phyloP scores from a whole-genome alignment of 2,113 vertebrate species.

The Halichoerus grypus region DNA sequence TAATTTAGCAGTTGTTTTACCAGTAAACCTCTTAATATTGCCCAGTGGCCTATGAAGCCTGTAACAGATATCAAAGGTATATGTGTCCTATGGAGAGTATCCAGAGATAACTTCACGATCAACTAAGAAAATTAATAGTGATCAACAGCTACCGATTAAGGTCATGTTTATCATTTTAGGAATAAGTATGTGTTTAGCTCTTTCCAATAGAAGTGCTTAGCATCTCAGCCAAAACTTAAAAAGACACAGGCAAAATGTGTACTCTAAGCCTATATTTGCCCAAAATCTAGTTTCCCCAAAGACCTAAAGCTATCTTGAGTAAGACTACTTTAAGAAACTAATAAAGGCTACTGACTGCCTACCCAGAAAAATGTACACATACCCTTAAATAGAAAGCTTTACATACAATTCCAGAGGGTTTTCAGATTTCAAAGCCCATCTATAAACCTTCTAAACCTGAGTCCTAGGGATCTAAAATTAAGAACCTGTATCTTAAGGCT shows the following conservation, averaged over 20 bases:
- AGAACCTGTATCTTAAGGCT: neutral
- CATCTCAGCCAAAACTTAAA: neutral
- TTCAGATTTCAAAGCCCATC: slow-evolving; percentile 9
- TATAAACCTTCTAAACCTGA: neutral
- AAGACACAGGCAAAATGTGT: neutral
- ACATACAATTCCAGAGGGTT: neutral
- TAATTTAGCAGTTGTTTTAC: neutral
- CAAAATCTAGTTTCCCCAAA: slow-evolving; percentile 52
- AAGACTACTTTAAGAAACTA: slow-evolving; percentile 2
- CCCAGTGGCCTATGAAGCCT: neutral
- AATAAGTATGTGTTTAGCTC: neutral
- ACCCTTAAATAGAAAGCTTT: neutral
- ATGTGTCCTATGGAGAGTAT: neutral
- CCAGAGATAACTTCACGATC: slow-evolving; percentile 21
- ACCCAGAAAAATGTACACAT: neutral
- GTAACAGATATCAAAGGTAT: neutral
- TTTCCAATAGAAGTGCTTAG: neutral
- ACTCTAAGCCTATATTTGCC: neutral
- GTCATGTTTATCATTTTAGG: neutral
- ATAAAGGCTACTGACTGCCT: slow-evolving; percentile 11
- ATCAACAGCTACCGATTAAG: neutral
- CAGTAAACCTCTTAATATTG: neutral
- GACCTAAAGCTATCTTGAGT: slow-evolving; percentile 11
- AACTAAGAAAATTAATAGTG: slow-evolving; percentile 54
- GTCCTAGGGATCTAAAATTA: slow-evolving; percentile 13